Evolutionary conservation across 2,888 invertebrate species (phyloP).

Genomic region (Stenchaetothrips biformis): DNA sequence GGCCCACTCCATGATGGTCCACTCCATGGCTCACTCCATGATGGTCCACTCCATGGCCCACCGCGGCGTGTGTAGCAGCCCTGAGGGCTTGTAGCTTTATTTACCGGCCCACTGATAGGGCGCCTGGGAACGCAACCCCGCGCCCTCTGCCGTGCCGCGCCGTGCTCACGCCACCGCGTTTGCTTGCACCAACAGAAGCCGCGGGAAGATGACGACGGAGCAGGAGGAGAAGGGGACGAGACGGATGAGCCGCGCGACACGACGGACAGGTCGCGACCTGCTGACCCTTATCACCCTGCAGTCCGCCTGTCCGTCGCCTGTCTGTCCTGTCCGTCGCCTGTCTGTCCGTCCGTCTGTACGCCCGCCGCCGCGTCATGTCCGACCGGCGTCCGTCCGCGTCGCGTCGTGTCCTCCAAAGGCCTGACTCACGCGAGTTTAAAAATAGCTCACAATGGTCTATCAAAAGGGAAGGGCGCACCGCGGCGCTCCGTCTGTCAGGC

Average conservation of each 20-base stretch:
- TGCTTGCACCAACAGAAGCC: background rate
- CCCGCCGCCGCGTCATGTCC: no score
- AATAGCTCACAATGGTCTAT: constrained; percentile 23
- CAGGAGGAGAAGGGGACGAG: background rate
- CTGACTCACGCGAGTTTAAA: background rate
- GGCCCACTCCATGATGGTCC: no score
- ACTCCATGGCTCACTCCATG: no score
- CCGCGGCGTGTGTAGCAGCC: no score
- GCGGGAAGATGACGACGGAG: background rate
- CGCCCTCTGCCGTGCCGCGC: background rate
- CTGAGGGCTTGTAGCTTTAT: no score
- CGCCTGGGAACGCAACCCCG: background rate
- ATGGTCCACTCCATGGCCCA: no score
- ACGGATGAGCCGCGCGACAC: background rate
- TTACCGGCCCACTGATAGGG: no score
- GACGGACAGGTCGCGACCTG: background rate
- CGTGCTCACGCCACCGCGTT: background rate
- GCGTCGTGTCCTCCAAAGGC: background rate
- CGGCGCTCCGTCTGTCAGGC: no score
- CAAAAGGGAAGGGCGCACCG: background rate
- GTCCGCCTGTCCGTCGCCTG: background rate
- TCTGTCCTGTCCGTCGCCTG: background rate
- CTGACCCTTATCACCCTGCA: background rate
- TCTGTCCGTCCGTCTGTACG: no score
- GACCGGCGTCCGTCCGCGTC: no score